Evolutionary conservation across 2,888 invertebrate genomes (phyloP), one percentile per base, ranked within the genome.

Genomic region (Chrysodeixis includens): DNA sequence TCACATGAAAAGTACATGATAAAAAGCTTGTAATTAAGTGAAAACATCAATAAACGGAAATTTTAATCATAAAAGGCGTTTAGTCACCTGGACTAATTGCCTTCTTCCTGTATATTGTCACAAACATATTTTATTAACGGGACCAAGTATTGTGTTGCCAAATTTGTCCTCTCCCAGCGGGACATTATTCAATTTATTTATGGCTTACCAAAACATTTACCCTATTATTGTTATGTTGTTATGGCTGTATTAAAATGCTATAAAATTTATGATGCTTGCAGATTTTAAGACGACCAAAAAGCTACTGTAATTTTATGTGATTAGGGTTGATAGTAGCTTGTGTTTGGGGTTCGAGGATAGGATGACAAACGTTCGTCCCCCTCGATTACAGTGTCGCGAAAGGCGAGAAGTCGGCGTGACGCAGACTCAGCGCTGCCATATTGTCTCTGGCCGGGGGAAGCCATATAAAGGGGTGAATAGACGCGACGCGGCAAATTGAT

Each of bases 121-220:
- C 74, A 81, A 80, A 64, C 66, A 62, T 79, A 68, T 80, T 83
- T 80, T 83, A 83, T 78, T 77, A 76, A 72, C 74, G 68, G 74
- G 77, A 81, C 77, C 65, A 81, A 84, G 84, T 76, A 73, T 30
- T 84, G 86, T 88, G 85, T 88, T 81, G 82, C 83, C 83, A 78
- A 91, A 92, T 93, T 92, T 90, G 91, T 91, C 89, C 83, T 79
- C 85, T 79, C 91, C 79, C 91, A 86, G 90, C 91, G 87, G 90
- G 89, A 89, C 82, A 87, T 86, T 85, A 88, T 88, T 86, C 85
- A 90, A 89, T 89, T 91, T 92, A 94, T 95, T 94, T 93, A 94
- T 93, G 93, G 91, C 90, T 92, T 93, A 93, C 94, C 94, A 94
- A 94, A 94, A 94, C 94, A 95, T 95, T 94, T 94, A 91, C 92